Evolutionary conservation across 2,113 vertebrate species (phyloP).

Genomic region (Poecile atricapillus): DNA sequence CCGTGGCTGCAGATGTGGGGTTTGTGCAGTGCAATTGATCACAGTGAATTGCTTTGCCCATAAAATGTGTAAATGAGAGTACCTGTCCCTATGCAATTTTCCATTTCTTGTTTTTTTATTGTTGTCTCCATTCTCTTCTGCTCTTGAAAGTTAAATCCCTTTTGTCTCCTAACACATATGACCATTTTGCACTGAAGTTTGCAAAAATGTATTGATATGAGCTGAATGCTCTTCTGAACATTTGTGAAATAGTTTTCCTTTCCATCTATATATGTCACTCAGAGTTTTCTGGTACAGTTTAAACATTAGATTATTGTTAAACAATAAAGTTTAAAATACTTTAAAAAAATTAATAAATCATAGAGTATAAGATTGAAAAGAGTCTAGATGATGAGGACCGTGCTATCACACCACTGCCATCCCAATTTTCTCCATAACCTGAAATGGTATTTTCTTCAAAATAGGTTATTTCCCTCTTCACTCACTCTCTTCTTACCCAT

Average conservation of each 20-base stretch:
- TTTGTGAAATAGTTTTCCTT: not conserved
- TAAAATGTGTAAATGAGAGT: not conserved
- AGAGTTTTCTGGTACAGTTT: not conserved
- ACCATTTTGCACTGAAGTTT: not conserved
- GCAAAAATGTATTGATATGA: not conserved
- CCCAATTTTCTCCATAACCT: not conserved
- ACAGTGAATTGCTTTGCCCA: not conserved
- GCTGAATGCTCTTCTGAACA: not conserved
- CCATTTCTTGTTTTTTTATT: not conserved
- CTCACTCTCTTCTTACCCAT: not conserved
- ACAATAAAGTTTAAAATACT: not conserved
- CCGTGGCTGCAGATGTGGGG: rapidly evolving
- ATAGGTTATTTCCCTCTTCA: not conserved
- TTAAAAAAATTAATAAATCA: not conserved
- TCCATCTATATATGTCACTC: not conserved
- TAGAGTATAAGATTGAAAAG: not conserved
- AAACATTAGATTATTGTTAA: not conserved
- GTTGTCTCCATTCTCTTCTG: not conserved
- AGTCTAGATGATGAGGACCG: not conserved
- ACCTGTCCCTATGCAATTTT: not conserved
- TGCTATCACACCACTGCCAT: not conserved
- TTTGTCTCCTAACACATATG: not conserved
- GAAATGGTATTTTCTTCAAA: not conserved
- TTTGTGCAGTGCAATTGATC: not conserved
- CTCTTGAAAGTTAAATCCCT: not conserved